Percentiles rank a stretch among this genome's conserved stretches.
phyloP scores from a whole-genome alignment of 2,797 vertebrate species.

The Cottoperca gobio region DNA sequence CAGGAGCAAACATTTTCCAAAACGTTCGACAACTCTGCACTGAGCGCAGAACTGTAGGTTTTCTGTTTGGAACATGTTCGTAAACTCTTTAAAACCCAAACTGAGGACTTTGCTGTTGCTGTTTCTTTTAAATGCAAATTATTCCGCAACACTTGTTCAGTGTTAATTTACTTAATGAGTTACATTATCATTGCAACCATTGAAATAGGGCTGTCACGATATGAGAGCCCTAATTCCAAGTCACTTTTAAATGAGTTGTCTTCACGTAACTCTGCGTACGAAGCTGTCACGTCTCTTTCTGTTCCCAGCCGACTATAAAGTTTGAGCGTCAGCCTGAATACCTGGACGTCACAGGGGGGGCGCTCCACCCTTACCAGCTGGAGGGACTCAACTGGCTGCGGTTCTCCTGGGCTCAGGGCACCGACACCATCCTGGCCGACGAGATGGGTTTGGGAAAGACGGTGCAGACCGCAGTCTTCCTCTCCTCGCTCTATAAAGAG shows the following conservation, averaged over 20 bases:
- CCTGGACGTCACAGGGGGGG: constrained; percentile 93
- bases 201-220: too few relatives aligned
- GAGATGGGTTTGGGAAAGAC: constrained; percentile 99
- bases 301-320: constrained; percentile 93
- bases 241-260: too few relatives aligned
- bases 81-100: not conserved
- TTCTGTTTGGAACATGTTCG: too few relatives aligned
- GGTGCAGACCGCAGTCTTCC: constrained; percentile 97
- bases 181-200: too few relatives aligned
- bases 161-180: too few relatives aligned
- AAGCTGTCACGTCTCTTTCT: too few relatives aligned
- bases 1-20: too few relatives aligned
- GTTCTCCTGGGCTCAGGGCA: constrained; percentile 99
- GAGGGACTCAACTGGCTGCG: constrained; percentile 98
- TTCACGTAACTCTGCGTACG: too few relatives aligned
- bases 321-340: constrained; percentile 97
- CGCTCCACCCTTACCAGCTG: constrained; percentile 96
- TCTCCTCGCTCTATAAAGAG: constrained; percentile 98
- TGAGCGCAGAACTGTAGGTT: too few relatives aligned
- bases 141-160: too few relatives aligned
- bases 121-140: not conserved
- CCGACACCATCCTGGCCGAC: constrained; percentile 97
- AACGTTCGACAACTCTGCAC: too few relatives aligned
- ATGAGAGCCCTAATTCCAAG: too few relatives aligned
- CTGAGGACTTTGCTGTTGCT: not conserved